Conservation (phyloP, 2,888 invertebrate species). For the Mycalesis mineus region DNA sequence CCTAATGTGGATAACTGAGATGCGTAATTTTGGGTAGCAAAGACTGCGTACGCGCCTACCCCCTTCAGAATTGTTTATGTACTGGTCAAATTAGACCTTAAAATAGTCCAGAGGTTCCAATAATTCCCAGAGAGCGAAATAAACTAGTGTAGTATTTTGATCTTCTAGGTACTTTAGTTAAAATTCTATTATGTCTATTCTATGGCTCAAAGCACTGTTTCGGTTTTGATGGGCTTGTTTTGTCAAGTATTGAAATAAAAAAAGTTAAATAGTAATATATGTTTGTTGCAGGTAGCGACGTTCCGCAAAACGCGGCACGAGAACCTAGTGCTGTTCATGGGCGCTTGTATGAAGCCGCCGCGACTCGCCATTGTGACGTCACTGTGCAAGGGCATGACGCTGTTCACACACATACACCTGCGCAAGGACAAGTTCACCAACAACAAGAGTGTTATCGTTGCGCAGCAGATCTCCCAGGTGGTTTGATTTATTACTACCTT, state of each 20-base stretch:
- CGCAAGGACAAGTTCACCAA: constrained; percentile 96
- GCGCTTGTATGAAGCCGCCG: constrained; percentile 99
- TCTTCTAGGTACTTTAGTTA: too few relatives aligned
- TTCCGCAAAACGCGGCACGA: constrained; percentile 99
- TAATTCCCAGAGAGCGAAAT: too few relatives aligned
- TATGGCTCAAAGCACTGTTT: too few relatives aligned
- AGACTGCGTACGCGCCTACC: too few relatives aligned
- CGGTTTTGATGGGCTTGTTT: too few relatives aligned
- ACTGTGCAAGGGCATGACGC: constrained; percentile 96
- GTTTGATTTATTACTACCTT: not conserved
- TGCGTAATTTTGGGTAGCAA: too few relatives aligned
- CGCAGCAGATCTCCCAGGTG: constrained; percentile 97
- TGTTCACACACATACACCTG: constrained; percentile 95
- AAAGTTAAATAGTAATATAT: not conserved
- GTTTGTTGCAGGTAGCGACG: constrained; percentile 84
- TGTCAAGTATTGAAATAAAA: not conserved
- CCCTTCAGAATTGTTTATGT: too few relatives aligned
- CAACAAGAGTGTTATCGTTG: constrained; percentile 93
- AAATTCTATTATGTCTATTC: too few relatives aligned
- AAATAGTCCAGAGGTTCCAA: too few relatives aligned
- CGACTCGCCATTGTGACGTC: constrained; percentile 97
- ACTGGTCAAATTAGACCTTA: too few relatives aligned
- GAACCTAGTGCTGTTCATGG: constrained; percentile 99
- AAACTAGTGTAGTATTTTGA: too few relatives aligned
- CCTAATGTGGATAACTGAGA: too few relatives aligned